Evolutionary conservation across 2,113 vertebrate species (phyloP).

Genomic region (Festucalex cinctus): DNA sequence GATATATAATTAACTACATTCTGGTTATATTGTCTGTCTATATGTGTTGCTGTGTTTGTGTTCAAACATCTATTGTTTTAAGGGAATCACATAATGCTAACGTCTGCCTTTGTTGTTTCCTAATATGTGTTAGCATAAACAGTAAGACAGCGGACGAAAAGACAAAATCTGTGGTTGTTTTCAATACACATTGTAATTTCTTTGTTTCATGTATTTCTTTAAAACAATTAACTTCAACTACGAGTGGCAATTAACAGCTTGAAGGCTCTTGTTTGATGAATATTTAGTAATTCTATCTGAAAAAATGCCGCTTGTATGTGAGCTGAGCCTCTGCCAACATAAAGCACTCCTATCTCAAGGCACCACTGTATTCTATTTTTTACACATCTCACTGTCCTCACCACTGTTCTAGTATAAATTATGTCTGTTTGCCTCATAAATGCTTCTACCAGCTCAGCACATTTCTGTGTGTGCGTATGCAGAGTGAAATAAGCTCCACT

Average conservation of each 20-base stretch:
- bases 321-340: not conserved
- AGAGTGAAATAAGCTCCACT: slow-evolving; percentile 53
- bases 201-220: too few relatives aligned
- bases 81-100: not conserved
- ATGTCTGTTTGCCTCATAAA: slow-evolving; percentile 18
- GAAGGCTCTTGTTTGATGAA: not conserved
- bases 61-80: too few relatives aligned
- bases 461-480: slow-evolving; percentile 42
- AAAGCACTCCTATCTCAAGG: not conserved
- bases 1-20: not conserved
- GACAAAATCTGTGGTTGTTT: not conserved
- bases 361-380: not conserved
- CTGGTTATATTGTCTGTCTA: too few relatives aligned
- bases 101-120: not conserved
- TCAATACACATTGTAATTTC: not conserved
- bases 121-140: not conserved
- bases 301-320: too few relatives aligned
- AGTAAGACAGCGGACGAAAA: not conserved
- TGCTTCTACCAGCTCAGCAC: slow-evolving; percentile 52
- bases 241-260: not conserved
- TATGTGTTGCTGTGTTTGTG: too few relatives aligned
- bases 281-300: too few relatives aligned
- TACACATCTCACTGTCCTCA: not conserved
- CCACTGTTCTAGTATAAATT: slow-evolving; percentile 18
- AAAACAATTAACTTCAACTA: not conserved